A percentile compares a stretch with the other conserved stretches of the same genome.
Evolutionary conservation across 2,888 invertebrate genomes (phyloP).

Genomic region (Zygaena filipendulae): DNA sequence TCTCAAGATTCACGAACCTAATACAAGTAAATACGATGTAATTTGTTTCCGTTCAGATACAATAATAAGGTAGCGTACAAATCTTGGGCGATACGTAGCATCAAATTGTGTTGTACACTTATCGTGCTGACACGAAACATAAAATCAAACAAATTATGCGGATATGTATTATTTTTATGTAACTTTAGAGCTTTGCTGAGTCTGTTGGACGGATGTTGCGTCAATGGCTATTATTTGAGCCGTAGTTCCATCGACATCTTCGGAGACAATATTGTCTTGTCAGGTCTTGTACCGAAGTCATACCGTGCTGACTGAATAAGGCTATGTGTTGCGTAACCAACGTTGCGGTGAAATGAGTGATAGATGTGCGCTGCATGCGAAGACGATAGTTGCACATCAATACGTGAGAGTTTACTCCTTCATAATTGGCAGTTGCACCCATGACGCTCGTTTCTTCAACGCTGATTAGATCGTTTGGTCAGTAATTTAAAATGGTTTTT

Average conservation of each 20-base stretch:
- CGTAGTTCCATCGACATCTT: conserved; percentile 20
- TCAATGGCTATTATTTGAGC: conserved; percentile 21
- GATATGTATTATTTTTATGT: conserved; percentile 26
- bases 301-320: conserved; percentile 15
- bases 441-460: too few relatives aligned
- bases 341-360: conserved; percentile 25
- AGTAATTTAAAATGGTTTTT: too few relatives aligned
- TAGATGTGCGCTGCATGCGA: conserved; percentile 28
- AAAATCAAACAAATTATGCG: too few relatives aligned
- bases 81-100: background rate
- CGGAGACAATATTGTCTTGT: conserved; percentile 14
- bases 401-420: conserved; percentile 8
- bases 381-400: conserved; percentile 15
- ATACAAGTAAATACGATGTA: too few relatives aligned
- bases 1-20: too few relatives aligned
- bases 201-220: conserved; percentile 22
- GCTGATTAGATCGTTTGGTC: too few relatives aligned
- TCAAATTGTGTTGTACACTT: background rate
- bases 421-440: background rate
- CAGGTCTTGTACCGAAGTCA: conserved; percentile 2
- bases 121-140: too few relatives aligned
- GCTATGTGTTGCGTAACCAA: conserved; percentile 26
- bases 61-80: background rate
- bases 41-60: conserved; percentile 1
- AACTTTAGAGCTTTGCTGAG: conserved; percentile 20